Conservation (phyloP, 1,140 invertebrate species). For the Bombus vancouverensis region DNA sequence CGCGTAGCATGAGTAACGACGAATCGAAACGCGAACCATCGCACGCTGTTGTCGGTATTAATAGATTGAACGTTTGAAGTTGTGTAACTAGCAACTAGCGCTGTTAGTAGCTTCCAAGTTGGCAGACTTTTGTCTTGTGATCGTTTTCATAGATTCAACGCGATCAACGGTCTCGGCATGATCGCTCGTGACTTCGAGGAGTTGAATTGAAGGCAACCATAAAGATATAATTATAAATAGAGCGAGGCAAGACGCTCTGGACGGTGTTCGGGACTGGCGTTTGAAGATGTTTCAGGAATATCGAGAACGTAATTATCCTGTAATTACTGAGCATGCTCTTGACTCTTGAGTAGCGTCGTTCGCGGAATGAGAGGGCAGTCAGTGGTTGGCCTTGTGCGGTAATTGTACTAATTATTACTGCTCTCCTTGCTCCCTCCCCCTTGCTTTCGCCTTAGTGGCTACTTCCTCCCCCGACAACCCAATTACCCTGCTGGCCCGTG, state of each 20-base stretch:
- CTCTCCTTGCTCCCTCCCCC: conserved; percentile 61
- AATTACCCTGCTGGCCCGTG: conserved; percentile 61
- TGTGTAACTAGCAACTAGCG: conserved; percentile 1
- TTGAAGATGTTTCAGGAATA: conserved; percentile 80
- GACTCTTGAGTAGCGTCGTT: conserved; percentile 73
- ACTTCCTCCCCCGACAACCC: conserved; percentile 56
- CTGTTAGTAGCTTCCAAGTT: not conserved
- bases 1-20: not conserved
- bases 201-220: conserved; percentile 1
- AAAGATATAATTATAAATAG: conserved; percentile 70
- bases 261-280: conserved; percentile 63
- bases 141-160: not conserved
- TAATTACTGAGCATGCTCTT: conserved; percentile 80
- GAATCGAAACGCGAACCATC: not conserved
- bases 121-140: not conserved
- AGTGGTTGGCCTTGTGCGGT: conserved; percentile 80
- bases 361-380: conserved; percentile 67
- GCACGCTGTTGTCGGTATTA: not conserved
- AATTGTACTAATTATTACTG: conserved; percentile 82
- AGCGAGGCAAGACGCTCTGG: conserved; percentile 35
- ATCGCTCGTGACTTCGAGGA: conserved; percentile 46
- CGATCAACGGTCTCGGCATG: not conserved
- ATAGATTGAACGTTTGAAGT: conserved; percentile 4
- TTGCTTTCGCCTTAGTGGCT: conserved; percentile 17
- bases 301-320: conserved; percentile 81